Evolutionary conservation across 2,888 invertebrate species (phyloP), one percentile per base, ranked within the genome.

Genomic region (Synanthedon andrenaeformis): DNA sequence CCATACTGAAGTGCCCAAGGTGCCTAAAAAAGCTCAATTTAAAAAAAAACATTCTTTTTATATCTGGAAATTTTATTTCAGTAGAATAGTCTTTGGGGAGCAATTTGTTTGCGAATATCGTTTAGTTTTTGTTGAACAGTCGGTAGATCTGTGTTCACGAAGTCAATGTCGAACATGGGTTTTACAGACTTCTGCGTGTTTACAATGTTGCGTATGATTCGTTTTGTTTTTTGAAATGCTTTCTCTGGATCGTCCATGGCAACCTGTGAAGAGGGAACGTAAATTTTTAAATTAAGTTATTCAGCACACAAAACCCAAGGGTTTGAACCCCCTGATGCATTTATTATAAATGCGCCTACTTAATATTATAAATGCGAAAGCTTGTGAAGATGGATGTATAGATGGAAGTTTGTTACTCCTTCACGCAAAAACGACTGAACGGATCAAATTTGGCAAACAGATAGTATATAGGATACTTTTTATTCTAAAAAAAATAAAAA

Each of bases 131-230:
- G 68, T 55, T 82, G 57, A 12, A 79, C 69, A 11, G 66, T 69
- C 1, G 77, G 72, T 52, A 74, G 54, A 0, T 55, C 45, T 42
- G 70, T 54, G 53, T 78, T 73, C 1, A 70, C 58, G 58, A 85
- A 85, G 53, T 86, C 74, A 45, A 82, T 76, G 56, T 85, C 77
- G 52, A 82, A 81, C 82, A 86, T 78, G 35, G 86, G 82, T 52
- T 67, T 67, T 1, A 80, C 54, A 10, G 41, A 53, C 5, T 64
- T 70, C 59, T 87, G 85, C 0, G 70, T 66, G 12, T 72, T 69
- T 4, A 79, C 70, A 52, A 86, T 77, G n/a, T 74, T 61, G 45
- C 66, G 66, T 45, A 84, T 71, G 41, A 86, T 75, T 49, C 55
- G 67, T 57, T 79, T 81, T 11, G 76, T 58, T 66, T 83, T 86